Conservation (phyloP, 2,888 invertebrate genomes). For the Ophioninae sp. region DNA sequence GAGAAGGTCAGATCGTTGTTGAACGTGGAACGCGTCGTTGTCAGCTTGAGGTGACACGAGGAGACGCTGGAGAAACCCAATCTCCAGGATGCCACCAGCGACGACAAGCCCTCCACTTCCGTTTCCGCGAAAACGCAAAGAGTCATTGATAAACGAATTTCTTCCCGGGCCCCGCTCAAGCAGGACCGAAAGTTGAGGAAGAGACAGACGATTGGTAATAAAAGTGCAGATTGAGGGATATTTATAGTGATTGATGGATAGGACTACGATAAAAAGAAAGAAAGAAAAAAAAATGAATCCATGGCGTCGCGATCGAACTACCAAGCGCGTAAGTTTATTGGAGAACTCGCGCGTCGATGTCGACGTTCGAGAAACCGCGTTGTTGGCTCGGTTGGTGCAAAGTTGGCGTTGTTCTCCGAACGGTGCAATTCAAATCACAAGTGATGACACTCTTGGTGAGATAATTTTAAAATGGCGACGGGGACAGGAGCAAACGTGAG, state of each 20-base stretch:
- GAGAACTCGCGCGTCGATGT: neutral
- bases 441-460: constrained; percentile 43
- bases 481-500: constrained; percentile 20
- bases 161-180: constrained; percentile 37
- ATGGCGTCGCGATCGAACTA: constrained; percentile 8
- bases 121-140: constrained; percentile 62
- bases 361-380: neutral
- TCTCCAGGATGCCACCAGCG: constrained; percentile 62
- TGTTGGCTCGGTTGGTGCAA: neutral
- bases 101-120: constrained; percentile 72
- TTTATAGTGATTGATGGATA: neutral
- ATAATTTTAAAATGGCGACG: constrained; percentile 62
- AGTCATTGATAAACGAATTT: constrained; percentile 49
- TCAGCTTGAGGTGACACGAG: constrained; percentile 83
- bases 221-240: constrained; percentile 29
- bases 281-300: constrained; percentile 3
- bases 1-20: constrained; percentile 91
- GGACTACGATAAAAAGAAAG: neutral
- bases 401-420: constrained; percentile 41
- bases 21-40: constrained; percentile 89
- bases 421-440: constrained; percentile 67
- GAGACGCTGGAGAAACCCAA: constrained; percentile 68
- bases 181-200: constrained; percentile 57
- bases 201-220: constrained; percentile 28
- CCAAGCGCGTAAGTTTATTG: constrained; percentile 14